Evolutionary conservation across 2,113 vertebrate species (phyloP), one percentile per base, ranked within the genome.

Genomic region (Haemorhous mexicanus): DNA sequence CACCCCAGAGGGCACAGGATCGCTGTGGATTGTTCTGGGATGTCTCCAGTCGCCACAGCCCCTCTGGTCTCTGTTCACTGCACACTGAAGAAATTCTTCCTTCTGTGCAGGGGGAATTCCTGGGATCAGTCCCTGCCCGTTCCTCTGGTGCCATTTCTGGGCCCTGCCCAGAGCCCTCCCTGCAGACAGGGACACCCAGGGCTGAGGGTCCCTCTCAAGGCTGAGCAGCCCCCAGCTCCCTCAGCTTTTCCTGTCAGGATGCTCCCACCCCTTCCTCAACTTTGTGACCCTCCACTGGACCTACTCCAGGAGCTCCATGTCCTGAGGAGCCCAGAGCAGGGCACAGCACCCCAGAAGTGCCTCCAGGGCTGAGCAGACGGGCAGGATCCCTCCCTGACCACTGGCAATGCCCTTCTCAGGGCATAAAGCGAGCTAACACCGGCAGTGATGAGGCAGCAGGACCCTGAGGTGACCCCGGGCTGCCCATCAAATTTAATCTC

Each of bases 401-500:
- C 32, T 5, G 20, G 32, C 84, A 35, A 0, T 41, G 62, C 78
- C 15, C 78, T 68, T 26, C 46, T 53, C 69, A 37, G 35, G 1
- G 1, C 7, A 4, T 3, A 35, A 90, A 21, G 47, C n/a, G 4
- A 12, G 4, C 58, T 94, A 77, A 94, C 35, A 7, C 87, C 1
- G 11, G 7, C 21, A 3, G 49, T 2, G 92, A 21, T 90, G 95
- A 96, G 82, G 59, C 89, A 94, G 93, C 95, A 89, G 77, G 17
- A 33, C 10, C 1, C 33, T 6, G 43, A 83, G 93, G 95, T 91
- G 37, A 79, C 28, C 53, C 47, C 41, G 0, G 7, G 63, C 59
- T 37, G 56, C 72, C 41, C 10, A 68, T 11, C 23, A 1, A 2
- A 15, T 39, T 20, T 80, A 93, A 93, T 94, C 94, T 11, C 0